phyloP scores from a whole-genome alignment of 2,888 invertebrate species.

The Lasioglossum oenotherae region DNA sequence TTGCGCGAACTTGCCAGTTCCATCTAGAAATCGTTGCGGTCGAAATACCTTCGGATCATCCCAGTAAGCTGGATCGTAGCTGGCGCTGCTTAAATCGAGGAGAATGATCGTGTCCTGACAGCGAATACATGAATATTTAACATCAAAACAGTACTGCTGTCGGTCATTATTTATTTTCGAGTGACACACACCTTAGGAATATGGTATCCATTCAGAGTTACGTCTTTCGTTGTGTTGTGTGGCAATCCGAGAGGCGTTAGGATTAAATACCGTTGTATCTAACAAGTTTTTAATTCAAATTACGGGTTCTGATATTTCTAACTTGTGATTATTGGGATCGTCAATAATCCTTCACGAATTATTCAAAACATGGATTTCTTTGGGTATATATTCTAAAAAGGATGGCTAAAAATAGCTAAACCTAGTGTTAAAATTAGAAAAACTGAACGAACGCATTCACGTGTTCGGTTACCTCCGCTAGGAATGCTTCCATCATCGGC shows the following conservation, averaged over 20 bases:
- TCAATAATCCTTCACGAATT: no score
- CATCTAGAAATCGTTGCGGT: slow-evolving; percentile 88
- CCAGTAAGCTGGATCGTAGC: slow-evolving; percentile 87
- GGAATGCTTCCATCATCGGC: slow-evolving; percentile 79
- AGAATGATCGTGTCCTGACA: slow-evolving; percentile 87
- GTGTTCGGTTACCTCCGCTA: slow-evolving; percentile 76
- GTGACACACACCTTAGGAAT: slow-evolving; percentile 84
- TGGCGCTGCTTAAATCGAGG: slow-evolving; percentile 87
- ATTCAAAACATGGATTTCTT: no score
- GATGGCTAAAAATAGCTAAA: not conserved
- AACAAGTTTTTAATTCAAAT: slow-evolving; percentile 80
- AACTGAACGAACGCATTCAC: not conserved
- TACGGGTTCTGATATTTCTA: no score
- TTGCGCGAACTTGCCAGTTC: slow-evolving; percentile 85
- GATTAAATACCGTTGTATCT: slow-evolving; percentile 85
- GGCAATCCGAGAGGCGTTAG: slow-evolving; percentile 86
- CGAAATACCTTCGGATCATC: slow-evolving; percentile 87
- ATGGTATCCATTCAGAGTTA: slow-evolving; percentile 83
- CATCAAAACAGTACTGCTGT: not conserved
- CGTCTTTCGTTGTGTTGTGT: slow-evolving; percentile 84
- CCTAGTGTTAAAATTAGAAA: not conserved
- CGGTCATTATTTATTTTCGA: not conserved
- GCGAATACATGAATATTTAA: not conserved
- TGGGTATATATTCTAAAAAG: no score
- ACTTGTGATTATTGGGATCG: no score